Percentiles rank a stretch among this genome's conserved stretches.
Conservation (phyloP, 2,797 vertebrate genomes). For the Pipistrellus nathusii region DNA sequence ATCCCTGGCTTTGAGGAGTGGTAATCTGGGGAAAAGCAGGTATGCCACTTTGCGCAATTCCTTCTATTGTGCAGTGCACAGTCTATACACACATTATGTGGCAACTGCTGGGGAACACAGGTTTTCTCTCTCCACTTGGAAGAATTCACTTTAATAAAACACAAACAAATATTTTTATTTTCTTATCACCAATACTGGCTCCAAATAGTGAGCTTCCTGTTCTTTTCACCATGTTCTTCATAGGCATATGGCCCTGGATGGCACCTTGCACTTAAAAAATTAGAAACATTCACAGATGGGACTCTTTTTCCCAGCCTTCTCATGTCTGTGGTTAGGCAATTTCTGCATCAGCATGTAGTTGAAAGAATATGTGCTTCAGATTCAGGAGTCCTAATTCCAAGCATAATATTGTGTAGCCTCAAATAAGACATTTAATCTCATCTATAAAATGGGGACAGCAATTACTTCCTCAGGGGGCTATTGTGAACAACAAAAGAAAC, state of each 20-base stretch:
- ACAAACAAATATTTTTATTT: conserved; percentile 8
- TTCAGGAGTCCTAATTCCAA: conserved; percentile 21
- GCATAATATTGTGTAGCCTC: not conserved
- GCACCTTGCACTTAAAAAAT: not conserved
- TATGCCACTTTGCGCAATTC: not conserved
- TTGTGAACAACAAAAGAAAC: not conserved
- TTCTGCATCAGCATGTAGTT: not conserved
- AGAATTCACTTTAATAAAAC: conserved; percentile 41
- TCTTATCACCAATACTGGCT: conserved; percentile 24
- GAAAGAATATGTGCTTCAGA: conserved; percentile 11
- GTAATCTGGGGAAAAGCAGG: not conserved
- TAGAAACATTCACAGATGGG: not conserved
- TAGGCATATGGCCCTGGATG: not conserved
- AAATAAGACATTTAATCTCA: conserved; percentile 22
- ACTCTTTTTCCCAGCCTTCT: conserved; percentile 10
- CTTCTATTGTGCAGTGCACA: not conserved
- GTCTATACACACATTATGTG: not conserved
- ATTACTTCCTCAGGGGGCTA: not conserved
- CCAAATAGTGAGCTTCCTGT: conserved; percentile 11
- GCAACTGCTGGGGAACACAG: not conserved
- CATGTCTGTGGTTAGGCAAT: not conserved
- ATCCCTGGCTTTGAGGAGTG: not conserved
- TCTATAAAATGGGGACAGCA: not conserved
- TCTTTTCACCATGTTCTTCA: conserved; percentile 41
- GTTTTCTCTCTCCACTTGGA: not conserved